Base-by-base conservation (phyloP, 2,888 invertebrate species). In the Agriotes lineatus region DNA sequence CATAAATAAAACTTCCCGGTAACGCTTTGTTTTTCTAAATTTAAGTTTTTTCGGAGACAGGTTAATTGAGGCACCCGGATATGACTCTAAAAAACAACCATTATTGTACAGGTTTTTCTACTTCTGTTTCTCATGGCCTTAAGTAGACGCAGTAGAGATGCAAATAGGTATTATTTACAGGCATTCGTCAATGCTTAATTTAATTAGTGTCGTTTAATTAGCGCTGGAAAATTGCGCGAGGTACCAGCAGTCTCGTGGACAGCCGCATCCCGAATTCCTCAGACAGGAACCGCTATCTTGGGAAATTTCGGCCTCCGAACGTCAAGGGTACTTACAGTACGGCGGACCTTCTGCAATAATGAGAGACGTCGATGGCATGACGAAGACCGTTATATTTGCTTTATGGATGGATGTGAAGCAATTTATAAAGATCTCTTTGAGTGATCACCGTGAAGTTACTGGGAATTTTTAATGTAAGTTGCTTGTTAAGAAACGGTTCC, bases 371-470 rank as follows among this genome's bases (percentile, higher is more conserved):
- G 45, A 19, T 45, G 48, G 22, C 22, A 48, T 48, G 48, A 48
- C 12, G 48, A 48, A 35, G 18, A 52, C 52, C 52, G 52, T 52
- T 52, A 52, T 52, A 35, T 52, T 52, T 52, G 52, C 52, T 33
- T 52, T 52, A 52, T 33, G 33, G 52, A 33, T 52, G 35, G 33
- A 52, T 52, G 52, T 52, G 52, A 52, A 52, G 52, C n/a, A 52
- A 52, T 52, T 52, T 52, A 35, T 52, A 52, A 52, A 35, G 33
- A 52, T 33, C 52, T 52, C 25, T 22, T 48, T 48, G 48, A 48
- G 48, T 48, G 48, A 48, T 48, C 25, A 35, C 52, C 33, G 52
- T 30, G 30, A 30, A 33, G 52, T 52, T 50, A 50, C 25, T 10
- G 30, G 16, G 30, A 30, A 50, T 50, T 50, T 45, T 50, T 33